A percentile compares a stretch with the other conserved stretches of the same genome.
Conservation (phyloP, 2,797 vertebrate genomes). For the Galagoides demidoff region DNA sequence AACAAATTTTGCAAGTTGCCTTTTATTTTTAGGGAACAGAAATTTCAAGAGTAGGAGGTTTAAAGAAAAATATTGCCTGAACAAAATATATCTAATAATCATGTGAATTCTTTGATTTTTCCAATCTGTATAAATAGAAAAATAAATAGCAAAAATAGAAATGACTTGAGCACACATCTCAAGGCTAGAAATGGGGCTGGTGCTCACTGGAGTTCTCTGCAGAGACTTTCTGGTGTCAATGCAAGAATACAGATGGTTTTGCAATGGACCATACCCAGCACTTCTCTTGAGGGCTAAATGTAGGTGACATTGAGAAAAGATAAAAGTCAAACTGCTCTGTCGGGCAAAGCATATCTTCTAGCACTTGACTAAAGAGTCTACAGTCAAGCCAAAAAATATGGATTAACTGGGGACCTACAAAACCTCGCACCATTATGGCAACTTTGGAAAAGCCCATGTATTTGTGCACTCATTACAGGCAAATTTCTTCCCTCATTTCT, state of each 20-base stretch:
- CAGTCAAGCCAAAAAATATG: not conserved
- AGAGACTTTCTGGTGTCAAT: accelerated
- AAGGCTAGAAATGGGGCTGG: not conserved
- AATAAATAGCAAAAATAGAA: not conserved
- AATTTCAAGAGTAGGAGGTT: not conserved
- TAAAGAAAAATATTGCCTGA: slow-evolving; percentile 31
- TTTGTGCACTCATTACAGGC: not conserved
- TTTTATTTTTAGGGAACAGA: slow-evolving; percentile 41
- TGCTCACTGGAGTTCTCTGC: not conserved
- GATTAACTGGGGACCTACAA: not conserved
- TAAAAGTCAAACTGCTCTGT: not conserved
- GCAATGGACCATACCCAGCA: not conserved
- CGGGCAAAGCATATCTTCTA: not conserved
- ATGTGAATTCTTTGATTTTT: slow-evolving; percentile 12
- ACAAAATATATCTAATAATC: slow-evolving; percentile 21
- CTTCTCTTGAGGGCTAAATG: not conserved
- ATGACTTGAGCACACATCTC: not conserved
- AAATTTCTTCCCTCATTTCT: not conserved
- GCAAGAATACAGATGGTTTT: not conserved
- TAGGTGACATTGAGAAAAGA: not conserved
- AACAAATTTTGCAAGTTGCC: slow-evolving; percentile 43
- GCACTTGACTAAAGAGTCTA: not conserved
- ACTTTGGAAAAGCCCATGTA: not conserved
- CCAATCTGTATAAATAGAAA: not conserved
- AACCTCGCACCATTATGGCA: not conserved